Percentiles rank a stretch among this genome's conserved stretches.
phyloP scores from a whole-genome alignment of 2,797 vertebrate genomes.

The Scleropages formosus region DNA sequence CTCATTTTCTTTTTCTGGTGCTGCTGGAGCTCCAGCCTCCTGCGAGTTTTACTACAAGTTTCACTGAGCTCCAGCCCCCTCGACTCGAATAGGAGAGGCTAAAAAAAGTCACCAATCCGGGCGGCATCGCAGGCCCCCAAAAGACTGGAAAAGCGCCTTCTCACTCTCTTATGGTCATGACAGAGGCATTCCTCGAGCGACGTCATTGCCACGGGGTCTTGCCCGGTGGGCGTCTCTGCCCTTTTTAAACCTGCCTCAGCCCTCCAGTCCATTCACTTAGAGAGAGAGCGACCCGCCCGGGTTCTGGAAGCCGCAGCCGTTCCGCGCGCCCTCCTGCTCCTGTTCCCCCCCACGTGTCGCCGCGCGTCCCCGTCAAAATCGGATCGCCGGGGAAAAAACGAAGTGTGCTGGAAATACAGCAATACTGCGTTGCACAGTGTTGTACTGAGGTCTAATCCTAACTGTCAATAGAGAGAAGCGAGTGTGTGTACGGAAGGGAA shows the following conservation, averaged over 20 bases:
- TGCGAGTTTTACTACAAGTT: slow-evolving; percentile 58
- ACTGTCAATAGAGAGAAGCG: too few species aligned
- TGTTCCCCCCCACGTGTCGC: too few species aligned
- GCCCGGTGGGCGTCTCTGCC: slow-evolving; percentile 31
- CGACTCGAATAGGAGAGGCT: slow-evolving; percentile 63
- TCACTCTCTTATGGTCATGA: slow-evolving; percentile 62
- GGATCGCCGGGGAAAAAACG: background rate
- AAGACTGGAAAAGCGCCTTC: slow-evolving; percentile 70
- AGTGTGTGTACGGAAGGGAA: too few species aligned
- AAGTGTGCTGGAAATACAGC: too few species aligned
- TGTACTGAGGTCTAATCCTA: too few species aligned
- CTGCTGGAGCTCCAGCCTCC: slow-evolving; percentile 37
- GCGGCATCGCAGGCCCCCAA: slow-evolving; percentile 50
- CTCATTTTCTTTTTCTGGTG: slow-evolving; percentile 63
- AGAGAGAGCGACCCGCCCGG: slow-evolving; percentile 48
- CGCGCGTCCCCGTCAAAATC: too few species aligned
- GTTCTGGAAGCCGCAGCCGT: too few species aligned
- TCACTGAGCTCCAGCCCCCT: slow-evolving; percentile 35
- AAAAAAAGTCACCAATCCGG: slow-evolving; percentile 73
- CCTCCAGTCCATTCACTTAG: slow-evolving; percentile 50
- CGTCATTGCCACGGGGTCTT: slow-evolving; percentile 72
- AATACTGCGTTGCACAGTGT: too few species aligned
- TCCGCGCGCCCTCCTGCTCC: too few species aligned
- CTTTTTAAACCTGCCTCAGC: slow-evolving; percentile 61
- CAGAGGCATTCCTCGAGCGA: slow-evolving; percentile 64